A percentile compares a stretch with the other conserved stretches of the same genome.
These are phyloP conservation scores for Mus pahari DNA, from an alignment of 2,113 vertebrate genomes.

Conservation along the genomic window DNA sequence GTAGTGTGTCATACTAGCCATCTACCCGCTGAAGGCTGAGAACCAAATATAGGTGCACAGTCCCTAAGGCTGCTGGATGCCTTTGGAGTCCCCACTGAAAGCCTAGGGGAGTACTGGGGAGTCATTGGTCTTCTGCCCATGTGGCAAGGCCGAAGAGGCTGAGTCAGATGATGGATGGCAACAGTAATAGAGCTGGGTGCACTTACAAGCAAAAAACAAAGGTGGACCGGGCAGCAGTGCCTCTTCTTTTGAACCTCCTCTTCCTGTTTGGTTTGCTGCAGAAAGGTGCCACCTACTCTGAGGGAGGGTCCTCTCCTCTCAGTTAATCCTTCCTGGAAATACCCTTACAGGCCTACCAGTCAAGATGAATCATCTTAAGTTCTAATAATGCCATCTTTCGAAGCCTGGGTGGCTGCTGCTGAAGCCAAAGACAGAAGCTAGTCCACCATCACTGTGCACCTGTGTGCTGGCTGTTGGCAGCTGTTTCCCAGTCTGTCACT, in stretches of 20 bases:
- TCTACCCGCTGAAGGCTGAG: background rate
- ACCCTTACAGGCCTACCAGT: background rate
- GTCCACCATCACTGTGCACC: background rate
- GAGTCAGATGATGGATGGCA: background rate
- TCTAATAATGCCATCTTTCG: background rate
- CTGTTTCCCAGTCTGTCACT: background rate
- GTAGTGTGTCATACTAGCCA: background rate
- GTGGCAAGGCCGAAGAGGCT: background rate
- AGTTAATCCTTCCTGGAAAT: background rate
- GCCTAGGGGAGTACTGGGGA: background rate
- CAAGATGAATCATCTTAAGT: background rate
- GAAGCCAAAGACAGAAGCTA: background rate
- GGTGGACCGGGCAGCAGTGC: background rate
- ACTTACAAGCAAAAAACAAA: background rate
- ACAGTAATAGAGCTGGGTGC: background rate
- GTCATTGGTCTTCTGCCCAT: background rate
- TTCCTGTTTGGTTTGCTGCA: background rate
- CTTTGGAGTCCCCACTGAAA: background rate
- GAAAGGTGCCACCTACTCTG: too few relatives aligned
- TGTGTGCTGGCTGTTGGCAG: background rate
- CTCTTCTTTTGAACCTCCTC: background rate
- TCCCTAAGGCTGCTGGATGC: background rate
- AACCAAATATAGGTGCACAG: background rate
- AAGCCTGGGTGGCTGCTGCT: background rate
- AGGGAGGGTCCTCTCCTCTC: background rate